Evolutionary conservation across 2,113 vertebrate species (phyloP).

Genomic region (Cervus canadensis): DNA sequence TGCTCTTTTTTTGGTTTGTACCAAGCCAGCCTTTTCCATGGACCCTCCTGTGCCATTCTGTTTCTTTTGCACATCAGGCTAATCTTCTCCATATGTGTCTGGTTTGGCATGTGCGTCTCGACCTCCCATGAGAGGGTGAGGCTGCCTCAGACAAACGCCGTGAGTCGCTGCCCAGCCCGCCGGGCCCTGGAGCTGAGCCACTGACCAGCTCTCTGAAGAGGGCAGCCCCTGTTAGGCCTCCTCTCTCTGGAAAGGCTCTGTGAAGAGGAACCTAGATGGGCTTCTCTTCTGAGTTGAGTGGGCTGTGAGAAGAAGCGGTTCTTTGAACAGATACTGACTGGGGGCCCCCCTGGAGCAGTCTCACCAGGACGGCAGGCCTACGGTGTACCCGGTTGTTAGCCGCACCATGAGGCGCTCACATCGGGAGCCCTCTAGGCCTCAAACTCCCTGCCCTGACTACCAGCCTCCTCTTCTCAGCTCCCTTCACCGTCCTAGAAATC

Average conservation of each 20-base stretch:
- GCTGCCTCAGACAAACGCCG: constrained; percentile 28
- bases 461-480: neutral
- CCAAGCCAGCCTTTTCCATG: constrained; percentile 72
- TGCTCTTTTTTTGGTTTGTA: constrained; percentile 33
- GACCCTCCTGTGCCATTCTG: constrained; percentile 73
- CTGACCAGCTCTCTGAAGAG: neutral
- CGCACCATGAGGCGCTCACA: neutral
- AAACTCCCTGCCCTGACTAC: neutral
- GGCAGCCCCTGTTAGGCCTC: neutral
- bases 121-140: constrained; percentile 77
- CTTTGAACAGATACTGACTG: neutral
- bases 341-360: neutral
- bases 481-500: neutral
- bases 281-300: neutral
- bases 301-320: neutral
- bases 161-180: neutral
- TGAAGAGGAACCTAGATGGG: neutral
- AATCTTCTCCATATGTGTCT: constrained; percentile 81
- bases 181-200: neutral
- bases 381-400: neutral
- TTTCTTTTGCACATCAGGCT: constrained; percentile 75
- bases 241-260: neutral
- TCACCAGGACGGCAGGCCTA: neutral
- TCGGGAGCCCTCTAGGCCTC: neutral
- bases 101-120: constrained; percentile 75